Evolutionary conservation across 2,888 invertebrate genomes (phyloP).

Genomic region (Apodemia duryi): DNA sequence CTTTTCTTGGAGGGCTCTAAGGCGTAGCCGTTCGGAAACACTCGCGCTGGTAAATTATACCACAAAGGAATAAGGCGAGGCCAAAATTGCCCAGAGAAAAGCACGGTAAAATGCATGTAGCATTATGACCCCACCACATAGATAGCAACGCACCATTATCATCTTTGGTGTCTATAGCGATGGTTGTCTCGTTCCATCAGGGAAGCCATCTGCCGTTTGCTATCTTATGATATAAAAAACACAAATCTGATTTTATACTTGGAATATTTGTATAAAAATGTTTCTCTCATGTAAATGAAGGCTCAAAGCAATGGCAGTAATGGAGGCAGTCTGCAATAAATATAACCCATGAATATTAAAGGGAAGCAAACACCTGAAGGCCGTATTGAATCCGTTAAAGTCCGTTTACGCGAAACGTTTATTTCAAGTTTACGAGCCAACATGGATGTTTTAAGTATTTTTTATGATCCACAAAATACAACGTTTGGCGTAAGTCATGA

Average conservation of each 20-base stretch:
- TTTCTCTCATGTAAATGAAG: constrained; percentile 9
- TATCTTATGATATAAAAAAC: too few relatives aligned
- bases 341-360: constrained; percentile 34
- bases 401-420: constrained; percentile 54
- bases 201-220: too few relatives aligned
- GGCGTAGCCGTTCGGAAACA: too few relatives aligned
- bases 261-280: constrained; percentile 1
- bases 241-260: neutral
- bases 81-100: too few relatives aligned
- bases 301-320: constrained; percentile 9
- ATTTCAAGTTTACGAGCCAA: constrained; percentile 58
- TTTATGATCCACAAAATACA: constrained; percentile 60
- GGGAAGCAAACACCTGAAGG: constrained; percentile 33
- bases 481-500: constrained; percentile 26
- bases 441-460: constrained; percentile 63
- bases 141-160: too few relatives aligned
- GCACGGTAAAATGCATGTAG: too few relatives aligned
- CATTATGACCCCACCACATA: too few relatives aligned
- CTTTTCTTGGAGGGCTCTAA: too few relatives aligned
- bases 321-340: constrained; percentile 27
- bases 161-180: too few relatives aligned
- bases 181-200: too few relatives aligned
- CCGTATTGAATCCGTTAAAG: constrained; percentile 32
- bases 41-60: too few relatives aligned
- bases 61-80: too few relatives aligned